Base-by-base conservation (phyloP, 2,888 invertebrate species). In the Criorhina ranunculi region DNA sequence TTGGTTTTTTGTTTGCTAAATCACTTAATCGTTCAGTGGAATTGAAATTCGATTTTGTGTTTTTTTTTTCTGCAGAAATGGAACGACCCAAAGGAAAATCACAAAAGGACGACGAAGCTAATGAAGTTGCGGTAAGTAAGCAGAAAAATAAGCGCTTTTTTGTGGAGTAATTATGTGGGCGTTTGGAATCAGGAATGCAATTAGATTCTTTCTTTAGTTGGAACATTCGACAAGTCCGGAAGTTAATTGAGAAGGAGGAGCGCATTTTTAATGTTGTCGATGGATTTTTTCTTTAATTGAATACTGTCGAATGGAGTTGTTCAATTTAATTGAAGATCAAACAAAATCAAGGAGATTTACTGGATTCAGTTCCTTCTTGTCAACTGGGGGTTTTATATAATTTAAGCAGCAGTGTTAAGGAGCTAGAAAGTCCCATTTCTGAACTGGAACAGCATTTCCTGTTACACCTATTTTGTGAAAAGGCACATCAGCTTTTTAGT, bases 71-170 rank as follows among this genome's bases (percentile, higher is more conserved):
- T 11, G 2, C 59, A 91, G 91, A 91, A 90, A 92, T 92, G 91
- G 91, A 92, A 87, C 88, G 91, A 19, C 91, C 91, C 6, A 91
- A 91, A 53, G 91, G 90, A 81, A 91, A 92, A 87, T 90, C 90
- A 86, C 91, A 91, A 88, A 91, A 92, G 88, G 92, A 93, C 88
- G 93, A 93, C 89, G 92, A 93, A 87, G 89, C 89, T 88, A 89
- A 91, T 76, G 90, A 91, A 89, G 90, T 90, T 75, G 90, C 91
- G 92, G 93, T 92, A 88, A 90, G 90, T 80, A 70, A 70, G 64
- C 64, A 49, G 49, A 60, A 46, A 40, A 5, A 12, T 31, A 59
- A 11, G 59, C 8, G 51, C 9, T 31, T 24, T 67, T 51, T 40
- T 53, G 51, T 66, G 72, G 19, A 40, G 70, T 80, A 80, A 85